Percentiles rank a stretch among this genome's conserved stretches.
Evolutionary conservation across 2,113 vertebrate species (phyloP).

Genomic region (Myrmecophaga tridactyla): DNA sequence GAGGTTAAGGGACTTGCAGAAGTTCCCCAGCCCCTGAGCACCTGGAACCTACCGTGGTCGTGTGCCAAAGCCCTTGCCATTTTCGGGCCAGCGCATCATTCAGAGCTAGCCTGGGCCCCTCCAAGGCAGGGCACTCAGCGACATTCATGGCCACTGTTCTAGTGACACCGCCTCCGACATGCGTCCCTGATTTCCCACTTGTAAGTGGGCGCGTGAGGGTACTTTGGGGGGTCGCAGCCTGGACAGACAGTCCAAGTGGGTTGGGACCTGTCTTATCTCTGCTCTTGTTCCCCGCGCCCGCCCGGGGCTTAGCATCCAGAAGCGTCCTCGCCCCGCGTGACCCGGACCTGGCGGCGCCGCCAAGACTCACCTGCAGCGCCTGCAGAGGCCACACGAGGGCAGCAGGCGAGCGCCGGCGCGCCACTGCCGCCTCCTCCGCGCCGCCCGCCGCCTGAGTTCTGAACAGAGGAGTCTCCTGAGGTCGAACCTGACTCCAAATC

Average conservation of each 20-base stretch:
- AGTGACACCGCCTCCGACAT: not conserved
- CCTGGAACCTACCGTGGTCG: not conserved
- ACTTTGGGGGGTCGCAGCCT: not conserved
- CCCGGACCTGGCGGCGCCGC: rapidly evolving
- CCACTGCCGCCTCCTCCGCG: not conserved
- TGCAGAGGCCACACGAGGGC: constrained; percentile 40
- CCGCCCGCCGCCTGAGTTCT: not conserved
- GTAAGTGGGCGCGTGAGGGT: not conserved
- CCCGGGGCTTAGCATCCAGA: rapidly evolving
- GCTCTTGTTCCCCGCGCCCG: rapidly evolving
- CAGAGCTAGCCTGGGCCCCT: not conserved
- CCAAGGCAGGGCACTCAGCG: not conserved
- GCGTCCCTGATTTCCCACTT: not conserved
- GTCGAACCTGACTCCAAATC: not conserved
- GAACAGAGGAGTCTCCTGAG: not conserved
- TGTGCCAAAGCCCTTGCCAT: not conserved
- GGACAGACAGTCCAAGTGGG: not conserved
- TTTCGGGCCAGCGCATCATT: not conserved
- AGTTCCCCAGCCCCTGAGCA: not conserved
- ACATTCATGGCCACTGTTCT: not conserved
- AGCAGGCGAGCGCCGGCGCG: constrained; percentile 50
- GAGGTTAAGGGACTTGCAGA: not conserved
- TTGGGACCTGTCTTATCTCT: not conserved
- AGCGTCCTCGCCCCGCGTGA: not conserved
- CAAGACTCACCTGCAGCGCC: not conserved